Base-by-base conservation (phyloP, 1,140 invertebrate genomes). In the Geopemphigus sp. region DNA sequence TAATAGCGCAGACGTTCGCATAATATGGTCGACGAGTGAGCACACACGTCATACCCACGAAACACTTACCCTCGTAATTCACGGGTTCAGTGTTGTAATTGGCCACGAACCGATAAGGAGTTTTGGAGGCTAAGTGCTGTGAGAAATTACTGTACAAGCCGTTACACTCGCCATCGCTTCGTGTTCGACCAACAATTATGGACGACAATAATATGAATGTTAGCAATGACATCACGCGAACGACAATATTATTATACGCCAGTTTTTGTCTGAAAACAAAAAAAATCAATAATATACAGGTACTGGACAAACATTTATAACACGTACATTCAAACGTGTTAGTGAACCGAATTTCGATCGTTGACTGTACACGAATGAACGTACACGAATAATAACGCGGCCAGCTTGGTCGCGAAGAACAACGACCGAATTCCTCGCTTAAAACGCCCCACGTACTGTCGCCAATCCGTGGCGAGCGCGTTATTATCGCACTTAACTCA, bases 61-160 rank as follows among this genome's bases (percentile, higher is more conserved):
- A 39, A 39, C 17, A 24, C 26, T 56, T 47, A 76, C 73, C 73
- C 14, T 59, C 54, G 12, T 39, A 76, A 4, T 45, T 17, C 11
- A 61, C 2, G 0, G 73, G 32, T 45, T 56, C 53, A 15, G 56
- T 45, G 17, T 76, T 24, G 17, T 76, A 45, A 29, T 76, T 76
- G 29, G 73, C 73, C 17, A 76, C 32, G 22, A 17, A 76, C 45
- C 56, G 45, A 24, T 76, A 76, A 8, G 73, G 73, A 0, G 73
- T 76, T 76, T 76, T 76, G 8, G 73, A 47, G 14, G 73, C 32
- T 4, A 76, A 59, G 59, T 76, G 56, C 5, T 76, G 32, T 24
- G 32, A 57, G 59, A 59, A 76, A 45, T 59, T 45, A 10, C 15
- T 15, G 39, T 76, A 45, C 54, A 76, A 59, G 14, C n/a, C 32